Evolutionary conservation across 2,888 invertebrate species (phyloP).

Genomic region (Drosophila helvetica): DNA sequence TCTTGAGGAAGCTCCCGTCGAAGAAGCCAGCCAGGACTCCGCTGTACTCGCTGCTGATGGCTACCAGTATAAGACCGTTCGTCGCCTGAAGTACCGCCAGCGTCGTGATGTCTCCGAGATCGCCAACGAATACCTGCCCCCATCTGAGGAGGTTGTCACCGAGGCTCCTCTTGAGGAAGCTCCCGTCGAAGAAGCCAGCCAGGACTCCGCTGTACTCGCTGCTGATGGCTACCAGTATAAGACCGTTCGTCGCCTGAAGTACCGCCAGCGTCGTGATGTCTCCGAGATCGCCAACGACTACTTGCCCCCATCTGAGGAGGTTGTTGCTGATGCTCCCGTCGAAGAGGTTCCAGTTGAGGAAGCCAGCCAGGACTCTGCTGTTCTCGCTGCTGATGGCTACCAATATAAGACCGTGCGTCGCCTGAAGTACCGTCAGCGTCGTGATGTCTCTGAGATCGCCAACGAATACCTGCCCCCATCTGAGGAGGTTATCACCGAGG

Average conservation of each 20-base stretch:
- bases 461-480: conserved; percentile 58
- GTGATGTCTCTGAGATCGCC: conserved; percentile 58
- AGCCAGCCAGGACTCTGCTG: conserved; percentile 44
- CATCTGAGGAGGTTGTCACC: conserved; percentile 40
- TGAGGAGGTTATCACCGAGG: conserved; percentile 52
- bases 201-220: conserved; percentile 59
- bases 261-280: conserved; percentile 69
- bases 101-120: conserved; percentile 74
- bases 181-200: conserved; percentile 40
- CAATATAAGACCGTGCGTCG: conserved; percentile 76
- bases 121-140: conserved; percentile 60
- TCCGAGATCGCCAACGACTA: conserved; percentile 68
- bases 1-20: conserved; percentile 33
- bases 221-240: conserved; percentile 72
- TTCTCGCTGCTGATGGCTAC: conserved; percentile 60
- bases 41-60: conserved; percentile 62
- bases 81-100: conserved; percentile 66
- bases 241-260: conserved; percentile 67
- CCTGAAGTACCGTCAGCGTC: conserved; percentile 70
- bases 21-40: conserved; percentile 47
- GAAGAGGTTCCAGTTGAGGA: conserved; percentile 42
- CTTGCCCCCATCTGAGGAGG: conserved; percentile 61
- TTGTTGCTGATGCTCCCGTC: conserved; percentile 36
- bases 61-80: conserved; percentile 71
- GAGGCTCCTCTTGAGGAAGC: conserved; percentile 49